Conservation (phyloP, 2,113 vertebrate species). For the Aegotheles bennettii region DNA sequence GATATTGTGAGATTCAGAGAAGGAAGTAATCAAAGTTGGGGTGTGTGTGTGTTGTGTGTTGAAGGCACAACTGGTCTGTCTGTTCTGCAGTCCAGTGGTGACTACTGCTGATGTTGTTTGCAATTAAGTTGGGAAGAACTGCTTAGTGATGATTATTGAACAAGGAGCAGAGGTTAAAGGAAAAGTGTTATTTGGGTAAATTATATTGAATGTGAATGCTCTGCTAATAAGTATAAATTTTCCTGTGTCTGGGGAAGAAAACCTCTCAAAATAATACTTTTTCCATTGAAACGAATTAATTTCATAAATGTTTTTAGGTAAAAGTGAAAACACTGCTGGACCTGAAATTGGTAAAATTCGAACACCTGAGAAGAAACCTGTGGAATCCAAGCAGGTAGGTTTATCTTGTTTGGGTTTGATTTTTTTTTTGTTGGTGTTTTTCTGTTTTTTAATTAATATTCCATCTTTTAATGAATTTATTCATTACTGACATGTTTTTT, state of each 20-base stretch:
- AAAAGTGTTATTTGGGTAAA: background rate
- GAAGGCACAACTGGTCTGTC: background rate
- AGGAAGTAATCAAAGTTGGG: background rate
- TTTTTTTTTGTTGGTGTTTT: background rate
- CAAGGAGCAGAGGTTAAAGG: background rate
- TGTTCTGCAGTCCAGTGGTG: background rate
- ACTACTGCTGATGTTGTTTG: background rate
- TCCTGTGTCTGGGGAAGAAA: background rate
- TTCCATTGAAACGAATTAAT: background rate
- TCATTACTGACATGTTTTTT: background rate
- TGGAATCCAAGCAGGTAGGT: constrained; percentile 84
- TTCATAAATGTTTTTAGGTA: constrained; percentile 77
- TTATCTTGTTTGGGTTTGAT: background rate
- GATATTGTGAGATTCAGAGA: background rate
- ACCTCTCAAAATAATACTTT: background rate
- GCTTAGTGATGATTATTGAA: background rate
- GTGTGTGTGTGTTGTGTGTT: background rate
- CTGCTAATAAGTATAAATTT: background rate
- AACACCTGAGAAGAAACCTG: constrained; percentile 89
- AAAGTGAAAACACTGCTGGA: constrained; percentile 85
- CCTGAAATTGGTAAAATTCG: constrained; percentile 87
- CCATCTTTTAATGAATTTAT: background rate
- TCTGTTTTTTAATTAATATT: background rate
- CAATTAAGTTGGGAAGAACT: background rate
- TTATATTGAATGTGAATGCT: background rate